Percentiles rank a stretch among this genome's conserved stretches.
Conservation (phyloP, 2,113 vertebrate genomes). For the Carettochelys insculpta region DNA sequence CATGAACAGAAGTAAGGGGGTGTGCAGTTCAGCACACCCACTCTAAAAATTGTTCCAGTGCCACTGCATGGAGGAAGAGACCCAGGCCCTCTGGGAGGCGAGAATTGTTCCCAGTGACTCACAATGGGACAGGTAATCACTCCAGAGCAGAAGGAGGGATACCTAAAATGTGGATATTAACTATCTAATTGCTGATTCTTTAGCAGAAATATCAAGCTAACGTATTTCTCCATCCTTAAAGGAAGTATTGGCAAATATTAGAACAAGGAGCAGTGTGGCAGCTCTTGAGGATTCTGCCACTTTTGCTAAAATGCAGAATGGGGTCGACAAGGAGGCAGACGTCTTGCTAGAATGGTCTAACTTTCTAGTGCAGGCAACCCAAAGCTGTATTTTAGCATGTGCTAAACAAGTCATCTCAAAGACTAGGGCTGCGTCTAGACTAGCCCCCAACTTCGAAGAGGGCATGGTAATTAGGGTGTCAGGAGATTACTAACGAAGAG, state of each 20-base stretch:
- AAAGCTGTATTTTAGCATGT: not conserved
- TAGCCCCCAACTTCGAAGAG: too few relatives aligned
- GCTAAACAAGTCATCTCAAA: not conserved
- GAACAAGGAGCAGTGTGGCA: not conserved
- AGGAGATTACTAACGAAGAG: too few relatives aligned
- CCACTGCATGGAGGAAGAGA: too few relatives aligned
- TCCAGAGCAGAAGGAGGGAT: not conserved
- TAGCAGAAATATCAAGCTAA: not conserved
- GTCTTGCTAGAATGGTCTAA: not conserved
- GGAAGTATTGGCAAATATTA: not conserved
- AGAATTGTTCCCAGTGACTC: rapidly evolving
- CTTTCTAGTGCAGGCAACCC: not conserved
- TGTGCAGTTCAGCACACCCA: too few relatives aligned
- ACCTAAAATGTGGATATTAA: not conserved
- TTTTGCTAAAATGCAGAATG: not conserved
- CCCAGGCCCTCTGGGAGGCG: rapidly evolving
- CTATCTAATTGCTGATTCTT: not conserved
- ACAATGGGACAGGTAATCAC: not conserved
- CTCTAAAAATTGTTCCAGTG: too few relatives aligned
- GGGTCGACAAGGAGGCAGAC: not conserved
- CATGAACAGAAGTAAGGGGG: too few relatives aligned
- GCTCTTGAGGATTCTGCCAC: not conserved
- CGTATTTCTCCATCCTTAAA: not conserved
- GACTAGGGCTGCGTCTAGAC: too few relatives aligned
- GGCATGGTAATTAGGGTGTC: too few relatives aligned